A percentile compares a stretch with the other conserved stretches of the same genome.
phyloP scores from a whole-genome alignment of 2,113 vertebrate species.

The Chaetura pelagica region DNA sequence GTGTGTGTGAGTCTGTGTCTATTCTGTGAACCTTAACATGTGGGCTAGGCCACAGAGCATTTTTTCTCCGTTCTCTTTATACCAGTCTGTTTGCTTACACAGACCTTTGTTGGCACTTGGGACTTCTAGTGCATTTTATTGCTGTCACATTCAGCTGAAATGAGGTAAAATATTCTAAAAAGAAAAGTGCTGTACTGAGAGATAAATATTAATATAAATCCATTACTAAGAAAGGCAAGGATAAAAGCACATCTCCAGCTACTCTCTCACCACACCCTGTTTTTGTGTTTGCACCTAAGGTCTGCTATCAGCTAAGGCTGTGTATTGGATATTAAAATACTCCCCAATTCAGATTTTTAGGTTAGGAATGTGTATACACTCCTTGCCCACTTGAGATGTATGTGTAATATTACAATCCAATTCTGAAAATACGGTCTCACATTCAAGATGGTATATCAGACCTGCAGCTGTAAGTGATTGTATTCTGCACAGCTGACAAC shows the following conservation, averaged over 20 bases:
- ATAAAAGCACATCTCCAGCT: neutral
- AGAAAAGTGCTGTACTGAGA: neutral
- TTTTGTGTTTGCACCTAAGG: neutral
- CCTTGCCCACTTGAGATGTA: neutral
- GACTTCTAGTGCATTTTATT: neutral
- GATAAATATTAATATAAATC: neutral
- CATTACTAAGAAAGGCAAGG: neutral
- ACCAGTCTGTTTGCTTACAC: neutral
- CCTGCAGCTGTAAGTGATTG: neutral
- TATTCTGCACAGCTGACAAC: neutral
- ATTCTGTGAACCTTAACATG: neutral
- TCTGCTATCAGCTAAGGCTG: neutral
- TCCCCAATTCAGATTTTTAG: accelerated
- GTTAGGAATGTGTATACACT: neutral
- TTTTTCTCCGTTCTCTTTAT: neutral
- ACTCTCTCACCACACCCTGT: neutral
- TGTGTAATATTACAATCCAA: neutral
- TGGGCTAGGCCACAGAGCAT: neutral
- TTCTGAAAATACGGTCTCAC: neutral
- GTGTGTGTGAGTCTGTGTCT: accelerated
- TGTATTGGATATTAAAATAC: neutral
- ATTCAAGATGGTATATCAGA: neutral
- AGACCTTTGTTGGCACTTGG: neutral
- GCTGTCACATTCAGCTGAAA: neutral
- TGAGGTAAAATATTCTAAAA: neutral